Conservation (phyloP, 2,888 invertebrate species). For the Athalia circularis region DNA sequence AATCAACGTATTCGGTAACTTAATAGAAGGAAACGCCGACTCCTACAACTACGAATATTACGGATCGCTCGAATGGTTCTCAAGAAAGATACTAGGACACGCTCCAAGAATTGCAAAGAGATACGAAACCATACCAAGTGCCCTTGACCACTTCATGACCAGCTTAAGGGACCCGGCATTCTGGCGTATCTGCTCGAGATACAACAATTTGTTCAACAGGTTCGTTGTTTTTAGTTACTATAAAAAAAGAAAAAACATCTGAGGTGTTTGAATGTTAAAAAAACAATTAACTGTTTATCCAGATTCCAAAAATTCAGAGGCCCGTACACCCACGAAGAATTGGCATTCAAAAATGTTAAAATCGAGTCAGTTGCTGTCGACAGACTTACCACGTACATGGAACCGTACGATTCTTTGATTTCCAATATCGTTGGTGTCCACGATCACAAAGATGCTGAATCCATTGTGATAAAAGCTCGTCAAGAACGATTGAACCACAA, state of each 20-base stretch:
- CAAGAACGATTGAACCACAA: constrained; percentile 84
- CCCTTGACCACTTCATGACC: constrained; percentile 79
- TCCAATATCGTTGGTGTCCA: constrained; percentile 75
- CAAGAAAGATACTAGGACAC: constrained; percentile 61
- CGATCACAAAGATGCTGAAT: constrained; percentile 70
- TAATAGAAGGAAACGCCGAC: constrained; percentile 51
- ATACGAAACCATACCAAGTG: constrained; percentile 75
- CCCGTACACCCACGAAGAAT: constrained; percentile 78
- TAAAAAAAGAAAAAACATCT: too few species aligned
- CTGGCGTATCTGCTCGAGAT: constrained; percentile 68
- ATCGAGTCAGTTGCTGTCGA: constrained; percentile 81
- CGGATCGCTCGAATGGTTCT: constrained; percentile 46
- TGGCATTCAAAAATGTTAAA: constrained; percentile 78
- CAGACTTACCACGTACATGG: constrained; percentile 83
- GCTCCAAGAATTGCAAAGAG: constrained; percentile 63
- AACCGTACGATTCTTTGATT: constrained; percentile 75
- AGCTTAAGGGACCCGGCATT: constrained; percentile 80
- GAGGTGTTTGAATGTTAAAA: too few species aligned
- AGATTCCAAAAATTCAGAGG: constrained; percentile 73
- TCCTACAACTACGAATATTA: constrained; percentile 50
- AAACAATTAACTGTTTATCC: neutral
- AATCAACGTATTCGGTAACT: constrained; percentile 54
- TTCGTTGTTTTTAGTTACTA: neutral
- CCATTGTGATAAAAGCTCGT: constrained; percentile 77
- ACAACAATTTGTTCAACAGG: neutral